A percentile compares a stretch with the other conserved stretches of the same genome.
These are phyloP conservation scores for Coelopa pilipes DNA, from an alignment of 2,888 invertebrate species.

Conservation along the genomic window DNA sequence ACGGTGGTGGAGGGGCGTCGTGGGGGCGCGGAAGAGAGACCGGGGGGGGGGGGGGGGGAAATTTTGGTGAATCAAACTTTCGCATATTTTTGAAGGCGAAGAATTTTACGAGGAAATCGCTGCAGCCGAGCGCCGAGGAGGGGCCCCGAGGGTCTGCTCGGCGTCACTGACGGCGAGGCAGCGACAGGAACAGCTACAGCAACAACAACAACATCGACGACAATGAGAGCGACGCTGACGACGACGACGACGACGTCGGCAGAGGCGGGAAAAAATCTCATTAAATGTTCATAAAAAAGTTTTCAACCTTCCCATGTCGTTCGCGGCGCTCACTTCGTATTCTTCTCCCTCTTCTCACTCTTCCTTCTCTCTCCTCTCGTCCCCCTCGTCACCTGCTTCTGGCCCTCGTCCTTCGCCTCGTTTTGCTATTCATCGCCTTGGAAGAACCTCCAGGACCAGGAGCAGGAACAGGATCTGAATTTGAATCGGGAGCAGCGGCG, in stretches of 20 bases:
- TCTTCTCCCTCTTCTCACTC: too few species aligned
- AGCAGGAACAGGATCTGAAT: slow-evolving; percentile 9
- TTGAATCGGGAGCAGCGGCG: too few species aligned
- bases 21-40: too few species aligned
- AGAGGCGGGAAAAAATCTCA: slow-evolving; percentile 29
- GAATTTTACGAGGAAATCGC: slow-evolving; percentile 32
- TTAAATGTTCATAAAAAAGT: slow-evolving; percentile 36
- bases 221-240: not conserved
- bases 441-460: not conserved
- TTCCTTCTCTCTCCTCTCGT: too few species aligned
- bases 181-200: not conserved
- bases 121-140: not conserved
- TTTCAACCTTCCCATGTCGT: slow-evolving; percentile 15
- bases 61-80: not conserved
- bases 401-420: not conserved
- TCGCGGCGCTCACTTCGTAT: not conserved
- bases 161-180: too few species aligned
- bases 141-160: slow-evolving; percentile 15
- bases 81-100: slow-evolving; percentile 6
- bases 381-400: not conserved
- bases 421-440: too few species aligned
- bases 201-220: too few species aligned
- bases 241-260: not conserved
- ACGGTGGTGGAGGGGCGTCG: not conserved
- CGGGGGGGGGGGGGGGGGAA: too few species aligned